Base-by-base conservation (phyloP, 2,888 invertebrate species). In the Deilephila elpenor region DNA sequence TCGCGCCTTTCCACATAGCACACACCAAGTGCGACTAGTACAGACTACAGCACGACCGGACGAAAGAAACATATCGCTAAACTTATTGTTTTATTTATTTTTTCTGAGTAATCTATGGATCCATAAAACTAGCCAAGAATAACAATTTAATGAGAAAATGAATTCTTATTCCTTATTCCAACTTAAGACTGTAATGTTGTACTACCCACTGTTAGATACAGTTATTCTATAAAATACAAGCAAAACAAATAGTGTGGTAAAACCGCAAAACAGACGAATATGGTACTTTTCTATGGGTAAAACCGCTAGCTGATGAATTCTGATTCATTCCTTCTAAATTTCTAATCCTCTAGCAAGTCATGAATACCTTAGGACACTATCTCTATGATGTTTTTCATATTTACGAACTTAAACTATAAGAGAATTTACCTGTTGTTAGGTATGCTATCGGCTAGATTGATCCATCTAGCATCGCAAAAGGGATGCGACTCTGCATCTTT, bases 31-130 rank as follows among this genome's bases (percentile, higher is more conserved):
- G 90, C 81, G 61, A 71, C 95, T 93, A 71, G 91, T 88, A 61
- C 92, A 71, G 78, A 71, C 91, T 88, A 61, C 92, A 71, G 78
- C 94, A 95, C 93, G 93, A 95, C 71, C 56, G 14, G 7, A 4
- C 25, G 51, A 17, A 17, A 25, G 25, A 44, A 67, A 67, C 64
- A 25, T 67, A 20, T 20, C 44, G 17, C 29, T 14, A 61, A 62
- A 62, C 29, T 34, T 62, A 37, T n/a, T 37, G 8, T 8, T n/a
- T 34, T n/a, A 14, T 32, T 32, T 29, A 62, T 17, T 61, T 61
- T 19, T 67, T 20, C 51, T 67, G 67, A 51, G 14, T 67, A 67
- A 51, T 64, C 37, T 3, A 14, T 29, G 0, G 51, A 25, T 17
- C 25, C 3, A 51, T 25, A 25, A 51, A 67, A 51, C 44, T 67